Conservation (phyloP, 2,888 invertebrate species). For the Ichneumoninae sp. region DNA sequence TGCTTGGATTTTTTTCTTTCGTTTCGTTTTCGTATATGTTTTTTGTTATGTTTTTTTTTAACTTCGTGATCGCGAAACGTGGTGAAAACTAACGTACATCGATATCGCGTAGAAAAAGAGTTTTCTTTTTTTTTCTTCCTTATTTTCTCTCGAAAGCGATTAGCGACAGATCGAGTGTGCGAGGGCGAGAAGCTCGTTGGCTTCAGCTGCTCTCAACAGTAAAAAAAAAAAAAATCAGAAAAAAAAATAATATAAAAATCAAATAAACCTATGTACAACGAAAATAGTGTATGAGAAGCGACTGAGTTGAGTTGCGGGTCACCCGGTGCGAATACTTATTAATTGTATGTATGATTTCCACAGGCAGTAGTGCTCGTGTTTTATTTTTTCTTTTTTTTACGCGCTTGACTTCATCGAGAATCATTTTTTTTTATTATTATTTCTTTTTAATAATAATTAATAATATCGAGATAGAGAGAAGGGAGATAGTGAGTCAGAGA, state of each 20-base stretch:
- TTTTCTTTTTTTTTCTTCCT: slow-evolving; percentile 23
- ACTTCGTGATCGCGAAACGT: slow-evolving; percentile 48
- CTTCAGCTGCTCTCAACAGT: slow-evolving; percentile 25
- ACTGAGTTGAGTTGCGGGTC: slow-evolving; percentile 55
- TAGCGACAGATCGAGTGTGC: slow-evolving; percentile 51
- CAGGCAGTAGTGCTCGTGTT: slow-evolving; percentile 65
- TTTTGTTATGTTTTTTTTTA: slow-evolving; percentile 11
- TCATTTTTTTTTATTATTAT: slow-evolving; percentile 16
- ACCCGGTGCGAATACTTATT: slow-evolving; percentile 65
- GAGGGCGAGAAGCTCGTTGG: slow-evolving; percentile 34
- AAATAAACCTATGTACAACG: slow-evolving; percentile 54
- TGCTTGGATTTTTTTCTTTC: slow-evolving; percentile 20
- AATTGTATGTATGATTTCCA: slow-evolving; percentile 61
- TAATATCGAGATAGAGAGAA: slow-evolving; percentile 58
- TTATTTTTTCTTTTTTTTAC: slow-evolving; percentile 29
- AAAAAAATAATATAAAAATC: slow-evolving; percentile 17
- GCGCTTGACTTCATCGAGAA: slow-evolving; percentile 61
- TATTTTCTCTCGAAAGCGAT: slow-evolving; percentile 24
- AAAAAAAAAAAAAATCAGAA: slow-evolving; percentile 28
- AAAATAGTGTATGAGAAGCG: slow-evolving; percentile 55
- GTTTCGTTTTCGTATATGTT: neutral
- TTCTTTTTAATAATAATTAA: slow-evolving; percentile 53
- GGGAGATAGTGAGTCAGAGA: slow-evolving; percentile 50
- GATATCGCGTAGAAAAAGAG: slow-evolving; percentile 58
- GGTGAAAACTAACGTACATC: slow-evolving; percentile 57